These are phyloP conservation scores for Nymphalis c-album DNA, from an alignment of 2,888 invertebrate species.

Conservation along the genomic window DNA sequence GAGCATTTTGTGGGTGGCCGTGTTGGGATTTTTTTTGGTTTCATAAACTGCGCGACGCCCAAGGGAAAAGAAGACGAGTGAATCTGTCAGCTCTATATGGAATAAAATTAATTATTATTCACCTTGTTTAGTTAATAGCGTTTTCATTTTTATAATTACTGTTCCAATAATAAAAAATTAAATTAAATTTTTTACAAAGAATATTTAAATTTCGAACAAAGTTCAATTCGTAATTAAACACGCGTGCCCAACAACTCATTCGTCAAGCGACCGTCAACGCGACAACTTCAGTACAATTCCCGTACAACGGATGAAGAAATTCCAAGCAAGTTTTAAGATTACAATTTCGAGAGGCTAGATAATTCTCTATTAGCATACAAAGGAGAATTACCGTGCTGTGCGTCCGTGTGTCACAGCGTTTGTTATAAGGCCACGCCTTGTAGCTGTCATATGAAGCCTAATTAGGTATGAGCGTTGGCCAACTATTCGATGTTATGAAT, in stretches of 20 bases:
- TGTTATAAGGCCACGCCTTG: conserved; percentile 76
- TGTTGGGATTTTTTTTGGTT: too few relatives aligned
- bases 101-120: too few relatives aligned
- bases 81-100: too few relatives aligned
- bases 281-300: conserved; percentile 44
- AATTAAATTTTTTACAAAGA: not conserved
- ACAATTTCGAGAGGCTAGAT: conserved; percentile 80
- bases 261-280: conserved; percentile 16
- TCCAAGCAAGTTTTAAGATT: conserved; percentile 77
- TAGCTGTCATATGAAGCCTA: conserved; percentile 78
- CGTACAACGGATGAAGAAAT: conserved; percentile 78
- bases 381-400: conserved; percentile 77
- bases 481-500: conserved; percentile 45
- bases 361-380: conserved; percentile 81
- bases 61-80: too few relatives aligned
- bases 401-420: conserved; percentile 70
- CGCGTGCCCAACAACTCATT: conserved; percentile 7
- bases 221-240: conserved; percentile 1
- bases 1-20: too few relatives aligned
- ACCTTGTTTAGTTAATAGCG: too few relatives aligned
- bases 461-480: conserved; percentile 69
- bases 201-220: not conserved
- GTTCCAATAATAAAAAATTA: not conserved
- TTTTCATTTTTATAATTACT: too few relatives aligned
- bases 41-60: too few relatives aligned